A percentile compares a stretch with the other conserved stretches of the same genome.
phyloP scores from a whole-genome alignment of 2,797 vertebrate species.

The Lagorchestes hirsutus region DNA sequence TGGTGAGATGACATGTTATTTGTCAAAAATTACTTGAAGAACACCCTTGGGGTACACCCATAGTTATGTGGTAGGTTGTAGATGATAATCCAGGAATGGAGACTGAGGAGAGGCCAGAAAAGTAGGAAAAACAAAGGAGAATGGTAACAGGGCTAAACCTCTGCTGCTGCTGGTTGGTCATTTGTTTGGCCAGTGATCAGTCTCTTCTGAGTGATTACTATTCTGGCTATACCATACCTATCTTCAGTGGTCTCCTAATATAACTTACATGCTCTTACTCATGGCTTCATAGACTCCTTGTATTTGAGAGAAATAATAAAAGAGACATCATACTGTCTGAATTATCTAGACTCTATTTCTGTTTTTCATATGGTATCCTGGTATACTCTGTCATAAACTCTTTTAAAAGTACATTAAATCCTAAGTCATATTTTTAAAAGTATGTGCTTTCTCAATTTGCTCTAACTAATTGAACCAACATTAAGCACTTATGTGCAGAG shows the following conservation, averaged over 20 bases:
- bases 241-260: not conserved
- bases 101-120: not conserved
- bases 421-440: not conserved
- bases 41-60: not conserved
- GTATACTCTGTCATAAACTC: not conserved
- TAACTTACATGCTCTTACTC: not conserved
- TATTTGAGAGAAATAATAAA: not conserved
- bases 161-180: not conserved
- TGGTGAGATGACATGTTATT: not conserved
- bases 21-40: constrained; percentile 15
- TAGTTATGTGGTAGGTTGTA: not conserved
- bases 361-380: not conserved
- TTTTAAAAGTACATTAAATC: not conserved
- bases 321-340: not conserved
- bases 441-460: not conserved
- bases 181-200: not conserved
- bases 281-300: not conserved
- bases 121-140: not conserved
- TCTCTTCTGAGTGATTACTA: not conserved
- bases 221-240: not conserved
- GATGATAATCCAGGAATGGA: not conserved
- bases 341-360: not conserved
- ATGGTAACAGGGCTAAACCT: not conserved
- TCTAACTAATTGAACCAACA: not conserved
- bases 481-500: no score